phyloP scores from a whole-genome alignment of 1,140 invertebrate species.

The Stratiolaelaps scimitus region DNA sequence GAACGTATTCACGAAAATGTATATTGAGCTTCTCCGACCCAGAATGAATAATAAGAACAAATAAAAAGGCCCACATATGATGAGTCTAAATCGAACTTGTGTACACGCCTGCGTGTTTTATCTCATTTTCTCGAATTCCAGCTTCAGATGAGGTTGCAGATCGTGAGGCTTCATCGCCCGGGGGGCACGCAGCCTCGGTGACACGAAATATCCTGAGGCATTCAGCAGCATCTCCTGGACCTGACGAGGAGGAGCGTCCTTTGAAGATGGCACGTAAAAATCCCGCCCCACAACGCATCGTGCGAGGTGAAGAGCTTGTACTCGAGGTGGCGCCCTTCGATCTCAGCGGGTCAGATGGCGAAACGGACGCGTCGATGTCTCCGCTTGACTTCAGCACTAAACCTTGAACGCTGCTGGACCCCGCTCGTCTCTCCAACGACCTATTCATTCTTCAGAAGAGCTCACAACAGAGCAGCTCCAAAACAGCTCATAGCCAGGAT shows the following conservation, averaged over 20 bases:
- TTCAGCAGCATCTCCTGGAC: background rate
- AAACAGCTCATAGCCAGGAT: background rate
- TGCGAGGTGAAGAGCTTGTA: background rate
- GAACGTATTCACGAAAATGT: no score
- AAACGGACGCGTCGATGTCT: constrained; percentile 23
- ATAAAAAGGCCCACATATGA: no score
- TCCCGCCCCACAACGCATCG: constrained; percentile 26
- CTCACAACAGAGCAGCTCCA: background rate
- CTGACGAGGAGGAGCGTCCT: constrained; percentile 4
- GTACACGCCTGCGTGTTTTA: no score
- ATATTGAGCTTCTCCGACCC: no score
- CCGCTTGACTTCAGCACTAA: constrained; percentile 19
- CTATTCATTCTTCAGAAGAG: background rate
- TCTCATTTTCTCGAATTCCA: no score
- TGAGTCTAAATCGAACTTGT: no score
- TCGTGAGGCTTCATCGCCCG: no score
- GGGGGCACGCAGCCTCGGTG: no score
- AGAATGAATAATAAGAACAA: no score
- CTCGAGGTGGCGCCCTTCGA: background rate
- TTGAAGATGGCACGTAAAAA: constrained; percentile 22
- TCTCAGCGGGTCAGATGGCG: constrained; percentile 15
- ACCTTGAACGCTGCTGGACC: background rate
- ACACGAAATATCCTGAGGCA: no score
- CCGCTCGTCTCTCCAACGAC: no score
- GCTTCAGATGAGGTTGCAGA: no score